These are phyloP conservation scores for Hippolais icterina DNA, from an alignment of 2,113 vertebrate species.

Conservation along the genomic window DNA sequence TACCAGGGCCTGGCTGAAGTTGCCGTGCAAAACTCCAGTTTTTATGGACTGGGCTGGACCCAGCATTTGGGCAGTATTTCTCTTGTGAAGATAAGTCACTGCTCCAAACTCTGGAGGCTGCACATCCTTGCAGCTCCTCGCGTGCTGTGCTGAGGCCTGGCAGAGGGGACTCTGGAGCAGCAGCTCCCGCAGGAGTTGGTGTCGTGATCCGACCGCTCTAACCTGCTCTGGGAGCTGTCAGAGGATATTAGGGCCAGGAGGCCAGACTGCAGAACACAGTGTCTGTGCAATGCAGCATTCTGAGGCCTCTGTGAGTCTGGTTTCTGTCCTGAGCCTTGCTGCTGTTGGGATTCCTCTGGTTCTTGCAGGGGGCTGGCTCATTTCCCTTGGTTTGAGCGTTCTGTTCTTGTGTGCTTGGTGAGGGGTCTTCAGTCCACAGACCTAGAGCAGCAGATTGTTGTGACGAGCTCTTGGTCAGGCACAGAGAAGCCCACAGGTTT, in stretches of 20 bases:
- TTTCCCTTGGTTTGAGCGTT: neutral
- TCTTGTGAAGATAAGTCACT: neutral
- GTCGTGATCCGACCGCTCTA: neutral
- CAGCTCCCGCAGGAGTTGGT: neutral
- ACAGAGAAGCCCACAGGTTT: neutral
- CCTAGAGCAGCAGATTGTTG: neutral
- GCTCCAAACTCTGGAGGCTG: neutral
- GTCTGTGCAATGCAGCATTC: neutral
- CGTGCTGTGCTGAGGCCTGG: neutral
- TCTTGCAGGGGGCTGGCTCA: neutral
- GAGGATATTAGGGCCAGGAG: neutral
- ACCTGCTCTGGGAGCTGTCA: constrained; percentile 39
- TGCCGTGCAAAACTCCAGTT: neutral
- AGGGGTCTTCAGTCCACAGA: neutral
- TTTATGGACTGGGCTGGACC: neutral
- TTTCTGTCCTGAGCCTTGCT: neutral
- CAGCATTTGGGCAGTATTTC: neutral
- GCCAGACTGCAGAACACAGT: neutral
- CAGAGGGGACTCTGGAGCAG: neutral
- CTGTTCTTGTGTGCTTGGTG: neutral
- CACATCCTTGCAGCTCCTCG: neutral
- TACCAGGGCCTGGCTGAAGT: neutral
- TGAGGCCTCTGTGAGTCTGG: neutral
- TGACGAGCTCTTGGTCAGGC: neutral
- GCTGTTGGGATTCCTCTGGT: neutral